A percentile compares a stretch with the other conserved stretches of the same genome.
phyloP scores from a whole-genome alignment of 2,113 vertebrate species.

The Gulo gulo region DNA sequence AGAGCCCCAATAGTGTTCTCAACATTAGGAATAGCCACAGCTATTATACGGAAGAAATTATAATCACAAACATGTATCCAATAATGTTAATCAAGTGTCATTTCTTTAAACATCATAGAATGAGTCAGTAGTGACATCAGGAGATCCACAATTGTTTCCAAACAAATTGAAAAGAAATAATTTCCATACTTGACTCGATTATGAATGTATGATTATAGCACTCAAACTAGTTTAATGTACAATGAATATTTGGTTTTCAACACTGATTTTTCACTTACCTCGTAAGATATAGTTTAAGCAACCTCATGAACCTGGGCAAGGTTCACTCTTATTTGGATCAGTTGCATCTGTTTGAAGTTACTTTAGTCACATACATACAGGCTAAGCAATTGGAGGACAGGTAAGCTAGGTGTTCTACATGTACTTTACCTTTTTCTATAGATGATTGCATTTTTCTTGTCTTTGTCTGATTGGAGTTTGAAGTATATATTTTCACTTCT shows the following conservation, averaged over 20 bases:
- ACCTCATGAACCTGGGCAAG: not conserved
- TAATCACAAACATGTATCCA: not conserved
- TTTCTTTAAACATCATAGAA: not conserved
- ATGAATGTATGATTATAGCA: not conserved
- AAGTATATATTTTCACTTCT: not conserved
- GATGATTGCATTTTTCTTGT: not conserved
- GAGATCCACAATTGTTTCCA: not conserved
- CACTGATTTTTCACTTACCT: not conserved
- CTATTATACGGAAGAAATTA: not conserved
- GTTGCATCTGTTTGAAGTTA: not conserved
- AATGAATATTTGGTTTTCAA: not conserved
- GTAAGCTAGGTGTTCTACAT: not conserved
- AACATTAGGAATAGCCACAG: not conserved
- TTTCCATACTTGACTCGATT: not conserved
- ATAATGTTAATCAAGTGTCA: not conserved
- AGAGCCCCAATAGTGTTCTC: not conserved
- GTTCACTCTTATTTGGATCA: not conserved
- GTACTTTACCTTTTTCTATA: not conserved
- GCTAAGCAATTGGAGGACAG: not conserved
- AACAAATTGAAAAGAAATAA: not conserved
- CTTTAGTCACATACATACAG: not conserved
- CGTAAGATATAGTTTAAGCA: not conserved
- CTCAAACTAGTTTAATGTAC: not conserved
- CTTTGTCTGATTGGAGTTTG: not conserved
- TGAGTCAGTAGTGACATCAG: not conserved